phyloP scores from a whole-genome alignment of 2,888 invertebrate genomes.

The Eubasilissa splendida region DNA sequence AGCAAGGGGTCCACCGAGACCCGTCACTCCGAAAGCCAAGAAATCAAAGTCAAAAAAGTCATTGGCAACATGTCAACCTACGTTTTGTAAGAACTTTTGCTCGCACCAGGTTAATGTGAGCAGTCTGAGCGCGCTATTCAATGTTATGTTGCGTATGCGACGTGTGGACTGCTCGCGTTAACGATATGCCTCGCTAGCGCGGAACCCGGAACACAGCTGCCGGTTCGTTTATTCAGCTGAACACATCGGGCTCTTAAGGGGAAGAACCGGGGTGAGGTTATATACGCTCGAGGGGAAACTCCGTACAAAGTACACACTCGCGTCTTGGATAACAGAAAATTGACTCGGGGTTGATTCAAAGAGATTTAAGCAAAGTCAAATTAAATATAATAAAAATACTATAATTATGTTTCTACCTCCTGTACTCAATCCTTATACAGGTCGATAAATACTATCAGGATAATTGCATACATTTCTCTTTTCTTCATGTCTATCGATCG shows the following conservation, averaged over 20 bases:
- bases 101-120: too few relatives aligned
- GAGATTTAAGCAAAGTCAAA: not conserved
- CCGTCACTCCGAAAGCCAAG: not conserved
- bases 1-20: not conserved
- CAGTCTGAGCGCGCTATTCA: too few relatives aligned
- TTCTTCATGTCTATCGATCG: too few relatives aligned
- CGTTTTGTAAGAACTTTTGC: not conserved
- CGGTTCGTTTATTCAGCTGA: slow-evolving; percentile 28
- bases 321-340: not conserved
- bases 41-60: slow-evolving; percentile 9
- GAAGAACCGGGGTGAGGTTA: not conserved
- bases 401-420: too few relatives aligned
- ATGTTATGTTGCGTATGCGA: too few relatives aligned
- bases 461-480: too few relatives aligned
- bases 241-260: not conserved
- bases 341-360: slow-evolving; percentile 7
- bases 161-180: too few relatives aligned
- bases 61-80: slow-evolving; percentile 23
- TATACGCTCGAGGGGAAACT: slow-evolving; percentile 1
- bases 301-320: not conserved
- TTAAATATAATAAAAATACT: too few relatives aligned
- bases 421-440: too few relatives aligned
- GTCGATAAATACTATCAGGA: too few relatives aligned
- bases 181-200: too few relatives aligned
- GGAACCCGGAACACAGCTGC: not conserved